A percentile compares a stretch with the other conserved stretches of the same genome.
phyloP scores from a whole-genome alignment of 2,113 vertebrate species.

The Hippocampus mohnikei region DNA sequence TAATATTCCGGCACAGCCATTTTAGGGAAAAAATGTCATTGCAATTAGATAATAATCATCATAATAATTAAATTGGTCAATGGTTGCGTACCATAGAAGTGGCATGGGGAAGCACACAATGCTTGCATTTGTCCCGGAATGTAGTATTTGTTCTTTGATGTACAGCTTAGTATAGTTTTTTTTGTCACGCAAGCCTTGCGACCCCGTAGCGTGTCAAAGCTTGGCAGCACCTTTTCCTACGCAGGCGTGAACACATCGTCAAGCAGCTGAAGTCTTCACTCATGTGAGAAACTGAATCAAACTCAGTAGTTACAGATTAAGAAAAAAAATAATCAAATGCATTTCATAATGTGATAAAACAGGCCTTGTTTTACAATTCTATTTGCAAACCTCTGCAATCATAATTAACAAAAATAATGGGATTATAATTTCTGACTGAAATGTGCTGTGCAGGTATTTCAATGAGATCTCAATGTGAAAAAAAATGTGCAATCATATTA shows the following conservation, averaged over 20 bases:
- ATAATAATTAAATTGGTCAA: no score
- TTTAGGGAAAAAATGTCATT: no score
- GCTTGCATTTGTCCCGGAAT: conserved; percentile 10
- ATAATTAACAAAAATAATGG: no score
- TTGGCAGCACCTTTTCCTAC: conserved; percentile 24
- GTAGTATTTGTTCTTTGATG: conserved; percentile 24
- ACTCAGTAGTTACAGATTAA: conserved; percentile 4
- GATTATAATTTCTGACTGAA: neutral
- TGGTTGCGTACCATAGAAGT: no score
- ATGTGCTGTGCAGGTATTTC: neutral
- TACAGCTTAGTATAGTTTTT: conserved; percentile 5
- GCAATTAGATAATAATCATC: no score
- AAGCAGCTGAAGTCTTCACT: neutral
- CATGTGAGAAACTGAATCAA: neutral
- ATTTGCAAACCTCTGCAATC: neutral
- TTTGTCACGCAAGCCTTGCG: conserved; percentile 5
- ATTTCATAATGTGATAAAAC: neutral
- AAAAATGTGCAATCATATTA: neutral
- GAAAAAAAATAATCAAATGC: no score
- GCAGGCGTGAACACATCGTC: neutral
- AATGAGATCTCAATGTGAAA: no score
- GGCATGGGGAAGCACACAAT: conserved; percentile 1
- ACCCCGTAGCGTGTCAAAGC: conserved; percentile 13
- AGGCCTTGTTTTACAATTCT: neutral
- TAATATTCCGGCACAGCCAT: no score